Percentiles rank a stretch among this genome's conserved stretches.
phyloP scores from a whole-genome alignment of 2,113 vertebrate species.

The Mormoops blainvillei region DNA sequence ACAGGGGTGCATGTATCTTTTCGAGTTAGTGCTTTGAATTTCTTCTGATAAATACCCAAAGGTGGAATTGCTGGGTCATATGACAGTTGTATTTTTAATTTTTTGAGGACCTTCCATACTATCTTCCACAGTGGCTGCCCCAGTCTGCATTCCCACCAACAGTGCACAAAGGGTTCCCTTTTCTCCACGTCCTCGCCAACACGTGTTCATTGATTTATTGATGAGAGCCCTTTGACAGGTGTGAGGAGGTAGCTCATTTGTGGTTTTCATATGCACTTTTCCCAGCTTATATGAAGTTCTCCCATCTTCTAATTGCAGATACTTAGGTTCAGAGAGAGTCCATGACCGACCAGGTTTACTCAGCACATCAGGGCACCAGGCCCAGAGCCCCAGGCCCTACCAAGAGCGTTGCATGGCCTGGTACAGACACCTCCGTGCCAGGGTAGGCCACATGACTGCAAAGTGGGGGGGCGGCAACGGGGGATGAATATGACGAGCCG shows the following conservation, averaged over 20 bases:
- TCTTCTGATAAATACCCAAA: too few relatives aligned
- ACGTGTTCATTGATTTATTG: neutral
- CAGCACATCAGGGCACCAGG: neutral
- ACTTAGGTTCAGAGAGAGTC: neutral
- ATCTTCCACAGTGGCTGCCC: neutral
- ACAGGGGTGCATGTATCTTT: too few relatives aligned
- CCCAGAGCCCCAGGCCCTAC: neutral
- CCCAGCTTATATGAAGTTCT: neutral
- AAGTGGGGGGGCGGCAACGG: too few relatives aligned
- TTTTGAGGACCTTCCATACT: too few relatives aligned
- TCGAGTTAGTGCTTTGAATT: too few relatives aligned
- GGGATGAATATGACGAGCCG: neutral
- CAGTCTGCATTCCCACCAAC: neutral
- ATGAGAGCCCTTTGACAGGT: neutral
- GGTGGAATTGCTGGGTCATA: too few relatives aligned
- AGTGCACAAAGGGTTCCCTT: neutral
- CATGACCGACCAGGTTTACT: neutral
- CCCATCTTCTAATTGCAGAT: neutral
- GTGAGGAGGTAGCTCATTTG: neutral
- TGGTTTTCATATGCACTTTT: neutral
- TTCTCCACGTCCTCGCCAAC: neutral
- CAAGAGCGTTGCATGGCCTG: rapidly evolving
- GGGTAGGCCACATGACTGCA: rapidly evolving
- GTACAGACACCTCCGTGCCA: neutral
- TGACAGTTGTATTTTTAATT: too few relatives aligned